Evolutionary conservation across 2,888 invertebrate genomes (phyloP).

Genomic region (Drosophila colorata): DNA sequence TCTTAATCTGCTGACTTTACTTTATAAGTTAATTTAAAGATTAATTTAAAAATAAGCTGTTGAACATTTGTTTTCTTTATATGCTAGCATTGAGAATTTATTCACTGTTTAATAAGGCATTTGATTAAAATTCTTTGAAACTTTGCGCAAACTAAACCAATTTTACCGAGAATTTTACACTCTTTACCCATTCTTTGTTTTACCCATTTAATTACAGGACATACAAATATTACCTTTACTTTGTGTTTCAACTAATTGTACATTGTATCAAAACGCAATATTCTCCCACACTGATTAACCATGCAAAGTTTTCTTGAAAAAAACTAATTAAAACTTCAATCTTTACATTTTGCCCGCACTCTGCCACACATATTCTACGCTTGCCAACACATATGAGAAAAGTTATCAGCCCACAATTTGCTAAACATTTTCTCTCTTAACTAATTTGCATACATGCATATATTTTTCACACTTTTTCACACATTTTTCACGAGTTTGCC

Average conservation of each 20-base stretch:
- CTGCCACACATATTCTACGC: conserved; percentile 3
- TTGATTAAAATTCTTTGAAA: no score
- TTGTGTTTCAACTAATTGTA: not conserved
- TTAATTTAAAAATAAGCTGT: no score
- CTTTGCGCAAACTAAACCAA: no score
- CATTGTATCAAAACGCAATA: conserved; percentile 5
- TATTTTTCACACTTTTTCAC: conserved; percentile 1
- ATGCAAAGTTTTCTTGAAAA: conserved; percentile 12
- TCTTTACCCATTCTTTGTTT: no score
- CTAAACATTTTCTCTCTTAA: conserved; percentile 30
- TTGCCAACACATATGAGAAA: conserved; percentile 37
- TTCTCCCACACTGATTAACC: conserved; percentile 21
- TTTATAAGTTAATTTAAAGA: no score
- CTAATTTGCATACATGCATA: conserved; percentile 38
- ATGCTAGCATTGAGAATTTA: no score
- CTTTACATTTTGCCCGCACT: conserved; percentile 9
- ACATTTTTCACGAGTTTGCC: conserved; percentile 7
- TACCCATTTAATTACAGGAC: no score
- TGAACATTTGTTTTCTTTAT: no score
- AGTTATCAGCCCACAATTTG: conserved; percentile 48
- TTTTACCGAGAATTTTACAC: no score
- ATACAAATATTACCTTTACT: not conserved
- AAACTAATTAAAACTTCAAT: conserved; percentile 47
- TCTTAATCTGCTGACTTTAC: no score
- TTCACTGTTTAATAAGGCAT: no score